These are phyloP conservation scores for Hippocampus comes DNA, from an alignment of 2,113 vertebrate genomes.

Conservation along the genomic window DNA sequence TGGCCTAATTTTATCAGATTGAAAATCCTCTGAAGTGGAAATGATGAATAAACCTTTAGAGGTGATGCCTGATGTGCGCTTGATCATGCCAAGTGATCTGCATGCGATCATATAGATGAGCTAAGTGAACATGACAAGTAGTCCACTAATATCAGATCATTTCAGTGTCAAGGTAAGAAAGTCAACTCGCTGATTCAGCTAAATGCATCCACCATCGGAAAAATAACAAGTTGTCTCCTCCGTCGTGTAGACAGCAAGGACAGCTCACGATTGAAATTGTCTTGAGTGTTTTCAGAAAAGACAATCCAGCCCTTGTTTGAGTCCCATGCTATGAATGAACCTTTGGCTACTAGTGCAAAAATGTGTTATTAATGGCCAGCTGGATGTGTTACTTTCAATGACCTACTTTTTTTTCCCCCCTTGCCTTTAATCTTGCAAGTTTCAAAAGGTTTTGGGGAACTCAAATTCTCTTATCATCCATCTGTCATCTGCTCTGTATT, in stretches of 20 bases:
- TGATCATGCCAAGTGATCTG: slow-evolving; percentile 2
- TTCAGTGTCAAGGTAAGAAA: slow-evolving; percentile 6
- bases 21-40: slow-evolving; percentile 6
- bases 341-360: slow-evolving; percentile 10
- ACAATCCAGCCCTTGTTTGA: background rate
- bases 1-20: background rate
- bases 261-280: background rate
- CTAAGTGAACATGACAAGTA: background rate
- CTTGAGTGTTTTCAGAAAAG: slow-evolving; percentile 14
- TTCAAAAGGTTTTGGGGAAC: slow-evolving; percentile 26
- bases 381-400: slow-evolving; percentile 40
- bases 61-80: background rate
- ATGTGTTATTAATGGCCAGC: slow-evolving; percentile 27
- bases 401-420: slow-evolving; percentile 16
- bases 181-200: background rate
- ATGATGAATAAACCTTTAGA: background rate
- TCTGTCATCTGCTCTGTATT: slow-evolving; percentile 57
- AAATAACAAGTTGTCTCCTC: background rate
- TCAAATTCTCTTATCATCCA: slow-evolving; percentile 33
- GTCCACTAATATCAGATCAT: background rate
- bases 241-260: background rate
- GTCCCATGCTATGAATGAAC: background rate
- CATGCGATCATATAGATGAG: background rate
- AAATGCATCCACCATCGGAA: background rate
- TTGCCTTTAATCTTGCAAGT: slow-evolving; percentile 43